Evolutionary conservation across 2,113 vertebrate genomes (phyloP), one percentile per base, ranked within the genome.

Genomic region (Alligator mississippiensis): DNA sequence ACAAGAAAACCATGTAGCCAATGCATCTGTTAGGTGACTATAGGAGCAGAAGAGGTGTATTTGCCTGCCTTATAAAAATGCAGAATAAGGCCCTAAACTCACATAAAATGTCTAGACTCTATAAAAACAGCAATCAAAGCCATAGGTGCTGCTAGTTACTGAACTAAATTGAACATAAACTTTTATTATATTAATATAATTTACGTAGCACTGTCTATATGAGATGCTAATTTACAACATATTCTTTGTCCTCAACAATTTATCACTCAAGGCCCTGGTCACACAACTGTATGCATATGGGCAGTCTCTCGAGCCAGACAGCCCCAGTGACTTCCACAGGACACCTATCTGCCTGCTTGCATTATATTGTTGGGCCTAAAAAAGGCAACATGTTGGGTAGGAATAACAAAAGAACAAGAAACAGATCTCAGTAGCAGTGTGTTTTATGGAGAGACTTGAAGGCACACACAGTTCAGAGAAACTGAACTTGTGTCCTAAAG

Each of bases 61-160:
- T 95, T 93, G 75, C 47, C 60, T 90, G 64, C 82, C 70, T 89
- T 90, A 93, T 93, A 94, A 96, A 74, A 96, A 95, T 77, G 83
- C 80, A 82, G 82, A 94, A 93, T 19, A 82, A 78, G 92, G 88
- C 75, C 84, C 61, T 27, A 94, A 92, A 82, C 82, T 92, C 80
- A 0, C 87, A 96, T 95, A 96, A 96, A 97, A 97, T 85, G 94
- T 96, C 95, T 95, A 97, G 95, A 96, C 95, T 93, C 87, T 93
- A 92, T 84, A 96, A 93, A 96, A 96, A 96, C 90, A 97, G 82
- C 93, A 84, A 91, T 88, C 64, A 93, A 62, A 2, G 61, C 54
- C 1, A 3, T 57, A 85, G 90, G 86, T 93, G 84, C 25, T 75
- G 63, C 75, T 95, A 64, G 90, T 93, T 95, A 92, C 61, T 89